Evolutionary conservation across 2,797 vertebrate species (phyloP).

Genomic region (Peromyscus eremicus): DNA sequence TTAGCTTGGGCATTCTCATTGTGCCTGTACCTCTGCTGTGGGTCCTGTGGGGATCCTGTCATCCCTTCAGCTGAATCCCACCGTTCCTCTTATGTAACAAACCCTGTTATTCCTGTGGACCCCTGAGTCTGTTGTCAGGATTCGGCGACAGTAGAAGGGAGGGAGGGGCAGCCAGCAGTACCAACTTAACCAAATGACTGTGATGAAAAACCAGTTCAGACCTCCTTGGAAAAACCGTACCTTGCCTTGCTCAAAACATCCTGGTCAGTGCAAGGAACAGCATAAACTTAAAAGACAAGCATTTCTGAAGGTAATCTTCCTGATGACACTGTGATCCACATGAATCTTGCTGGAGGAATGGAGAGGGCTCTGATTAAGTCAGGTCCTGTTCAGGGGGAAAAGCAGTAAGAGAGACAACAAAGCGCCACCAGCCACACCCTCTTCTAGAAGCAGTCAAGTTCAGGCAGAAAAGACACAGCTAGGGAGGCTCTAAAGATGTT

Average conservation of each 20-base stretch:
- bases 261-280: background rate
- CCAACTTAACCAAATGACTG: background rate
- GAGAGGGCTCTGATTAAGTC: background rate
- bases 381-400: too few relatives aligned
- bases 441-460: background rate
- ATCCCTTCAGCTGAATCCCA: background rate
- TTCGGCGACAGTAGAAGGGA: background rate
- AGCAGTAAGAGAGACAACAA: background rate
- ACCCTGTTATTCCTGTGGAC: background rate
- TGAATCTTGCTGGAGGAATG: background rate
- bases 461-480: background rate
- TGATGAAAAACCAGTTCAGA: constrained; percentile 24
- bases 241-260: background rate
- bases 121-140: background rate
- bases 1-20: background rate
- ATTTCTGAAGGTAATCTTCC: background rate
- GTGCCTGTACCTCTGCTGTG: background rate
- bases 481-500: background rate
- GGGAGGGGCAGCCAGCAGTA: background rate
- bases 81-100: background rate
- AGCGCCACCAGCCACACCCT: background rate
- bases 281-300: background rate
- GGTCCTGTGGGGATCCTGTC: background rate
- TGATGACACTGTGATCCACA: background rate
- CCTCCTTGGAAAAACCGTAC: background rate